phyloP scores from a whole-genome alignment of 1,140 invertebrate species.

The Nasonia vitripennis region DNA sequence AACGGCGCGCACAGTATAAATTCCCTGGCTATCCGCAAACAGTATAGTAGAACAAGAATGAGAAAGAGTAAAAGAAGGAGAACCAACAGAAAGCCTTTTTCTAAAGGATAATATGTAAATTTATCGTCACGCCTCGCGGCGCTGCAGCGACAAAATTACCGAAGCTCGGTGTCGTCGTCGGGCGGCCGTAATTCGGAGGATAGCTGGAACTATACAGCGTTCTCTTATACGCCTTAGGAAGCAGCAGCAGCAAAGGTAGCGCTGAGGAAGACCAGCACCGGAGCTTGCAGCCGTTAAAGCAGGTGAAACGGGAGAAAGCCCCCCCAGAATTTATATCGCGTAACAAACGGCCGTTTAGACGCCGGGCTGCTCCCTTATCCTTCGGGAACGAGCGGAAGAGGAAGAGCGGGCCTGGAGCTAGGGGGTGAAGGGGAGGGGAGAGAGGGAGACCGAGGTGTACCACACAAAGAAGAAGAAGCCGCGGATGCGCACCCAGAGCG shows the following conservation, averaged over 20 bases:
- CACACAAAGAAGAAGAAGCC: conserved; percentile 24
- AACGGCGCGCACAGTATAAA: conserved; percentile 2
- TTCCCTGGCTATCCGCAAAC: not conserved
- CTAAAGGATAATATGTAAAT: conserved; percentile 44
- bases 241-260: not conserved
- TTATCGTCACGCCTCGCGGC: conserved; percentile 12
- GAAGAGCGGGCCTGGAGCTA: not conserved
- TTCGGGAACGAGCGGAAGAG: not conserved
- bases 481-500: not conserved
- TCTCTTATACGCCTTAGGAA: not conserved
- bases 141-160: conserved; percentile 18
- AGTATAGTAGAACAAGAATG: not conserved
- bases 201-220: not conserved
- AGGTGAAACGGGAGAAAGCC: conserved; percentile 34
- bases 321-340: conserved; percentile 41
- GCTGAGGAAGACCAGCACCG: not conserved
- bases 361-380: conserved; percentile 32
- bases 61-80: too few relatives aligned
- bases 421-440: not conserved
- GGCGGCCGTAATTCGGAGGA: conserved; percentile 18
- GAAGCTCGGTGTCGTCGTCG: conserved; percentile 8
- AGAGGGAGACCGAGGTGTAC: not conserved
- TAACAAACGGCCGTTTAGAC: conserved; percentile 45
- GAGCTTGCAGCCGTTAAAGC: conserved; percentile 23
- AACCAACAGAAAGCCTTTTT: conserved; percentile 28